These are phyloP conservation scores for Drosophila funebris DNA, from an alignment of 1,140 invertebrate genomes.

Conservation along the genomic window DNA sequence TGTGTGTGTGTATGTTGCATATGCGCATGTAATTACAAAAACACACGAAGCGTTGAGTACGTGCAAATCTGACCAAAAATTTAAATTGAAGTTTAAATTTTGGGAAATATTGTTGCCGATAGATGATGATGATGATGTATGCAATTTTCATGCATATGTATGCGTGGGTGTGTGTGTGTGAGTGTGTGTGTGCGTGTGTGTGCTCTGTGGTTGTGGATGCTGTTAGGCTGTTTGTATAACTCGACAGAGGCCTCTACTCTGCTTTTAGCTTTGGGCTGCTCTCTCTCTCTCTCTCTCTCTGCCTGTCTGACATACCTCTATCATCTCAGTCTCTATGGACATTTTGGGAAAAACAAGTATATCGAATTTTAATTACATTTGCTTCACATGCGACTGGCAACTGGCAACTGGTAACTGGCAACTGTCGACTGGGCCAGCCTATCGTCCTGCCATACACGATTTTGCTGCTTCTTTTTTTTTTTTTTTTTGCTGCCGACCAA, in stretches of 20 bases:
- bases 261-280: slow-evolving; percentile 19
- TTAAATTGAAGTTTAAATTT: slow-evolving; percentile 82
- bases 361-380: slow-evolving; percentile 83
- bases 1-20: slow-evolving; percentile 38
- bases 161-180: slow-evolving; percentile 1
- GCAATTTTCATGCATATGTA: slow-evolving; percentile 33
- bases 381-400: slow-evolving; percentile 56
- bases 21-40: slow-evolving; percentile 76
- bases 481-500: slow-evolving; percentile 51
- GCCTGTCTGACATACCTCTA: background rate
- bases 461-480: too few species aligned
- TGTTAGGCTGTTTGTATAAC: slow-evolving; percentile 42
- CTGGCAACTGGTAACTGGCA: background rate
- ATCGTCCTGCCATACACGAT: slow-evolving; percentile 1
- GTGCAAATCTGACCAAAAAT: slow-evolving; percentile 83
- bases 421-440: background rate
- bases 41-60: slow-evolving; percentile 72
- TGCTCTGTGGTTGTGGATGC: slow-evolving; percentile 26
- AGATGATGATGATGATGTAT: slow-evolving; percentile 60
- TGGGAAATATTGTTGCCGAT: slow-evolving; percentile 69
- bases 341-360: slow-evolving; percentile 79
- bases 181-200: slow-evolving; percentile 4
- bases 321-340: slow-evolving; percentile 47
- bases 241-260: slow-evolving; percentile 29
- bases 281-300: background rate